phyloP scores from a whole-genome alignment of 2,888 invertebrate species.

The Camponotus fellah region DNA sequence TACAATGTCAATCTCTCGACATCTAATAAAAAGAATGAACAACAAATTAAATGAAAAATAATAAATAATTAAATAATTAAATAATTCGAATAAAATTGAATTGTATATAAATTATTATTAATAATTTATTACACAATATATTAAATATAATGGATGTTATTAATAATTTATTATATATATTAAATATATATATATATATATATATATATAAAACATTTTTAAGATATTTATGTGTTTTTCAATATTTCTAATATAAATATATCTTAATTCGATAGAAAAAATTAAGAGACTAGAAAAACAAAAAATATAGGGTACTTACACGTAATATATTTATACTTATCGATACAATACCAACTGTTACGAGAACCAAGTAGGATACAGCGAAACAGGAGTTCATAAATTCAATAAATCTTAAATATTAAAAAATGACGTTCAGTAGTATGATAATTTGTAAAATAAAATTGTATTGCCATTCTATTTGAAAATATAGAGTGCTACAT shows the following conservation, averaged over 20 bases:
- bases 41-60: background rate
- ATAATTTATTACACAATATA: background rate
- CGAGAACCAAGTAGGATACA: slow-evolving; percentile 22
- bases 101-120: background rate
- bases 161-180: background rate
- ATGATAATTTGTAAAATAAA: background rate
- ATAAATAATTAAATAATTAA: background rate
- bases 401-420: slow-evolving; percentile 30
- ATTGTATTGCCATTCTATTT: background rate
- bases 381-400: background rate
- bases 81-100: background rate
- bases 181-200: background rate
- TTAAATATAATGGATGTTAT: background rate
- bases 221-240: background rate
- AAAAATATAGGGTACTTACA: slow-evolving; percentile 22
- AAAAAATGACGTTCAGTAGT: background rate
- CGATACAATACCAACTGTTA: slow-evolving; percentile 20
- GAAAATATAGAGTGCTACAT: too few relatives aligned
- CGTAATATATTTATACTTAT: slow-evolving; percentile 40
- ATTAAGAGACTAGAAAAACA: background rate
- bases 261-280: background rate
- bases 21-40: background rate
- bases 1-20: background rate
- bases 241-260: background rate
- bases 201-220: background rate